phyloP scores from a whole-genome alignment of 2,113 vertebrate genomes.

The Oxyura jamaicensis region DNA sequence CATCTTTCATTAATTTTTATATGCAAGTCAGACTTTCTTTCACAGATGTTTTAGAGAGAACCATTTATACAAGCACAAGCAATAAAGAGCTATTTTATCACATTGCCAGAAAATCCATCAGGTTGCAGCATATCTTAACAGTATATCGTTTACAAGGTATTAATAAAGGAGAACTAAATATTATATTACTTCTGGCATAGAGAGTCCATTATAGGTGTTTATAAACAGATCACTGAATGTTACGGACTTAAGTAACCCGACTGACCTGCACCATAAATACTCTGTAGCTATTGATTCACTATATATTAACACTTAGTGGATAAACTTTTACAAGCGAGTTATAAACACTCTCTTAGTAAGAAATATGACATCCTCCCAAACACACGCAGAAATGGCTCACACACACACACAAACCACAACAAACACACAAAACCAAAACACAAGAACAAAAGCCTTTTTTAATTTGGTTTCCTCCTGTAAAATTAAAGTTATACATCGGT shows the following conservation, averaged over 20 bases:
- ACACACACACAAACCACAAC: neutral
- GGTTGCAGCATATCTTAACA: neutral
- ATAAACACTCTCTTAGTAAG: neutral
- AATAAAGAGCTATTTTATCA: slow-evolving; percentile 21
- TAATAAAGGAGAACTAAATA: slow-evolving; percentile 38
- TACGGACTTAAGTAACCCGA: neutral
- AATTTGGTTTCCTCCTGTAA: neutral
- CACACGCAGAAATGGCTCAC: neutral
- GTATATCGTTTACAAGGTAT: neutral
- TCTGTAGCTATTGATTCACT: neutral
- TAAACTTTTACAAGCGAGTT: slow-evolving; percentile 21
- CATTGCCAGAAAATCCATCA: neutral
- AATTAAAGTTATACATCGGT: neutral
- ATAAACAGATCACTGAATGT: slow-evolving; percentile 17
- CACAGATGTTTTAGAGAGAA: neutral
- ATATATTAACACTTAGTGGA: neutral
- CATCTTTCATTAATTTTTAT: neutral
- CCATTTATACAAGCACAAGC: neutral
- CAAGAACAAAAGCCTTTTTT: neutral
- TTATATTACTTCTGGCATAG: slow-evolving; percentile 7
- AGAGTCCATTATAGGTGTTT: neutral
- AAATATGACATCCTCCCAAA: neutral
- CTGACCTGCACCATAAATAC: slow-evolving; percentile 20
- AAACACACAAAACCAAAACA: neutral
- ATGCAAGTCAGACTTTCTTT: neutral